Conservation (phyloP, 2,888 invertebrate genomes). For the Chloromyia formosa region DNA sequence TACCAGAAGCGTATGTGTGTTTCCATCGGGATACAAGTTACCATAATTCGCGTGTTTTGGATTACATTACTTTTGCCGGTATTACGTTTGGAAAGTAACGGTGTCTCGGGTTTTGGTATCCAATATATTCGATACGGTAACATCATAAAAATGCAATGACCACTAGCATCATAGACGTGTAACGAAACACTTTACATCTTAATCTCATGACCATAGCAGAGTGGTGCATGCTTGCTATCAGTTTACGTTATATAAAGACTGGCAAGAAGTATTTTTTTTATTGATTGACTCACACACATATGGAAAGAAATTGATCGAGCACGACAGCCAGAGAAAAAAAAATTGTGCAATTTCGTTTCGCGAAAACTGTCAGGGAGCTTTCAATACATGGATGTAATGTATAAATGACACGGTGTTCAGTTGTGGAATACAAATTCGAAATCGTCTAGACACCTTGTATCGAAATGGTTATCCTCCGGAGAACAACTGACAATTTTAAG, state of each 20-base stretch:
- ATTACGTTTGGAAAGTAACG: conserved; percentile 11
- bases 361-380: not conserved
- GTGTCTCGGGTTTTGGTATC: not conserved
- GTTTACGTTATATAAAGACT: conserved; percentile 6
- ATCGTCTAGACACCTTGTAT: conserved; percentile 11
- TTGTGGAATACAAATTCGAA: not conserved
- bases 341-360: conserved; percentile 2
- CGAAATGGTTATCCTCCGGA: not conserved
- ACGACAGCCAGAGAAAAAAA: not conserved
- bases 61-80: not conserved
- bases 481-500: not conserved
- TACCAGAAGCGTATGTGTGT: not conserved
- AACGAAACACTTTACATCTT: conserved; percentile 9
- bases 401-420: not conserved
- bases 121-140: not conserved
- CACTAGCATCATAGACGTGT: conserved; percentile 9
- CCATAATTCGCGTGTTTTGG: conserved; percentile 23
- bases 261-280: not conserved
- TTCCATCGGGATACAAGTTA: not conserved
- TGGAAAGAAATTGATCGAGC: conserved; percentile 10
- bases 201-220: not conserved
- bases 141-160: conserved; percentile 13
- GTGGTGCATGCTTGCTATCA: conserved; percentile 1
- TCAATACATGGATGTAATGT: not conserved
- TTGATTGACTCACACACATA: conserved; percentile 3